Conservation (phyloP, 2,113 vertebrate species). For the Podarcis muralis region DNA sequence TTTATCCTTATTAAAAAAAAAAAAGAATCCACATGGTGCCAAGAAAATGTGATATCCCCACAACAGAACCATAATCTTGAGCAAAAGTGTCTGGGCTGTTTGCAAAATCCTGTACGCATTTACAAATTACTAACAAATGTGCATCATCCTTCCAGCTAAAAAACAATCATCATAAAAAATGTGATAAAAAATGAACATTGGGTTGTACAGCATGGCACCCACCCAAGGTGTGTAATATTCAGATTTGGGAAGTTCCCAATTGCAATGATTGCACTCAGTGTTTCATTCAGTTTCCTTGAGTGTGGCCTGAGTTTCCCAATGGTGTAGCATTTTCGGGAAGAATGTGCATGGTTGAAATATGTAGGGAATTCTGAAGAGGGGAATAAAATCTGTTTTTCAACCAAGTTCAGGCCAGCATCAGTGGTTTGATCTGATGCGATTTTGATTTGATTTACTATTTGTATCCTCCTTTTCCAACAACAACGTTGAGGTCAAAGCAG, state of each 20-base stretch:
- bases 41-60: background rate
- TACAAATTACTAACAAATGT: background rate
- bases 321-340: background rate
- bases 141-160: background rate
- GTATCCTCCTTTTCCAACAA: no score
- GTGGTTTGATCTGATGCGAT: no score
- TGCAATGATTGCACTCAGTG: background rate
- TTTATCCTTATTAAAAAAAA: background rate
- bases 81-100: background rate
- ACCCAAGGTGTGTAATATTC: background rate
- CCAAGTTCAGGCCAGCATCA: background rate
- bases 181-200: background rate
- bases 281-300: background rate
- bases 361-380: background rate
- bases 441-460: no score
- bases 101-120: background rate
- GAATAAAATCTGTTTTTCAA: background rate
- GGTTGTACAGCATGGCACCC: background rate
- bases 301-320: background rate
- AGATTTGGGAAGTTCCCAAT: background rate
- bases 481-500: background rate
- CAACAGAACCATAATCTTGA: background rate
- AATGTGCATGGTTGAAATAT: background rate
- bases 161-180: background rate
- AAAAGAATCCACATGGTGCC: background rate